Percentiles rank a stretch among this genome's conserved stretches.
Evolutionary conservation across 2,888 invertebrate genomes (phyloP).

Genomic region (Heliconius sara): DNA sequence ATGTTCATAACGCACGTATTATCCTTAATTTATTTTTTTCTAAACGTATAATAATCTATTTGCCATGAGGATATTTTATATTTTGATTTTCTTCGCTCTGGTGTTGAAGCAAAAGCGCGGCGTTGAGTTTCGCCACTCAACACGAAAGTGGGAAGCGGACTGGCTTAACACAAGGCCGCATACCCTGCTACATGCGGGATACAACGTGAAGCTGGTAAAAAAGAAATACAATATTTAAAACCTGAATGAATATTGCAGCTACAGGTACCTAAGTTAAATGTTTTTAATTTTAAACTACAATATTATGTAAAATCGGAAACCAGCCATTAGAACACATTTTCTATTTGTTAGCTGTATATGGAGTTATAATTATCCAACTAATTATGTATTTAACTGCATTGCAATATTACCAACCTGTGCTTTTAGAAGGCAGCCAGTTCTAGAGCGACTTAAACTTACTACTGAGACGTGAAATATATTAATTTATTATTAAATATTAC

Average conservation of each 20-base stretch:
- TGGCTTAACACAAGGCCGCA: too few species aligned
- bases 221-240: too few species aligned
- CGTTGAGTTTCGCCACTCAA: too few species aligned
- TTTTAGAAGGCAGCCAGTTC: background rate
- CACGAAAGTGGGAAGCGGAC: too few species aligned
- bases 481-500: background rate
- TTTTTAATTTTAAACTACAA: conserved; percentile 16
- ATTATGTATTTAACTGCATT: conserved; percentile 29
- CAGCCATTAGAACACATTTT: conserved; percentile 26
- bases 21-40: too few species aligned
- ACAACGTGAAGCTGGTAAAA: too few species aligned
- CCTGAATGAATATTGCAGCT: background rate
- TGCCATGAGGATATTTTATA: too few species aligned
- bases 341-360: conserved; percentile 7
- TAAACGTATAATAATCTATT: too few species aligned
- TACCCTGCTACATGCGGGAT: too few species aligned
- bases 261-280: background rate
- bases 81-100: too few species aligned
- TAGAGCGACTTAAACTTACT: background rate
- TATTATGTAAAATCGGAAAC: conserved; percentile 21
- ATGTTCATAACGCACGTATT: too few species aligned
- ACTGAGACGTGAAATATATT: background rate
- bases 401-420: conserved; percentile 15
- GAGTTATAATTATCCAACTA: conserved; percentile 27
- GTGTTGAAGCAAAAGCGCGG: too few species aligned